phyloP scores from a whole-genome alignment of 2,797 vertebrate genomes.

The Rhynchotus rufescens region DNA sequence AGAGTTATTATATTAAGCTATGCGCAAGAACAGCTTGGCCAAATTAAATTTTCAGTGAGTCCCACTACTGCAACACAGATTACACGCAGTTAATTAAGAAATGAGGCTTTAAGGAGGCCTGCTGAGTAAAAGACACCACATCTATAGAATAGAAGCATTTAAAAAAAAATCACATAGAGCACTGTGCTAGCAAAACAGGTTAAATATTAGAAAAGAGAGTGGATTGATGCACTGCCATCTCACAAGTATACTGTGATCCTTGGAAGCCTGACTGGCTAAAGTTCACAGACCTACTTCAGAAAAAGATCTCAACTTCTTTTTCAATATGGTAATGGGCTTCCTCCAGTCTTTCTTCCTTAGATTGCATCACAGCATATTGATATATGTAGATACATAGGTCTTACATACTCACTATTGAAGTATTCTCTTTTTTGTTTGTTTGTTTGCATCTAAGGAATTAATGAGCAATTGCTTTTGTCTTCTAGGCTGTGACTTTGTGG shows the following conservation, averaged over 20 bases:
- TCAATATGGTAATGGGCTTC: not conserved
- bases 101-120: not conserved
- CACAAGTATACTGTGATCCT: not conserved
- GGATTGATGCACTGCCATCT: not conserved
- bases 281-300: not conserved
- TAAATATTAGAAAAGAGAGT: not conserved
- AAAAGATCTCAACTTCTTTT: not conserved
- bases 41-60: conserved; percentile 38
- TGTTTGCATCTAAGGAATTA: not conserved
- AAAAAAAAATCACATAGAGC: not conserved
- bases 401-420: not conserved
- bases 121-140: not conserved
- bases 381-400: not conserved
- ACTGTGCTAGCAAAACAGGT: not conserved
- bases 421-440: not conserved
- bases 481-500: not conserved
- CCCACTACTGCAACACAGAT: not conserved
- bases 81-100: conserved; percentile 27
- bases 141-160: not conserved
- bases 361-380: not conserved
- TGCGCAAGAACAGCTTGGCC: not conserved
- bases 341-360: not conserved
- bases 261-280: not conserved
- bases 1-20: not conserved
- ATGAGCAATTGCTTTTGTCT: not conserved